Conservation (phyloP, 1,140 invertebrate species). For the Ceratina calcarata region DNA sequence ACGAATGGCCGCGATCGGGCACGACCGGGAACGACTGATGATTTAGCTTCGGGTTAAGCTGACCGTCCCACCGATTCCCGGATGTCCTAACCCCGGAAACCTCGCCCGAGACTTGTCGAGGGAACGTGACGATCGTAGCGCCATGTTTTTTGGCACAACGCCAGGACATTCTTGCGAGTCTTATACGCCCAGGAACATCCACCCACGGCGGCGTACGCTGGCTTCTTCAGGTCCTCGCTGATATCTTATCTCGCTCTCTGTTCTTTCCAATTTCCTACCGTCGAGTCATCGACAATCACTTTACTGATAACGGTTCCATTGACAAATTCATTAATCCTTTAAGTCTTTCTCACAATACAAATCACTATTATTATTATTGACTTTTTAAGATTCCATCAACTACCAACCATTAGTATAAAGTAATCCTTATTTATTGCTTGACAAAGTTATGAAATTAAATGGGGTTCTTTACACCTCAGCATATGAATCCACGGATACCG, state of each 20-base stretch:
- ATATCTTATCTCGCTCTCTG: background rate
- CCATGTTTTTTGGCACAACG: slow-evolving; percentile 49
- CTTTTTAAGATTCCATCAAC: no score
- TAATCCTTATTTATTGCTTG: no score
- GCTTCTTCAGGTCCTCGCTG: slow-evolving; percentile 15
- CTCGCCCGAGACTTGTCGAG: slow-evolving; percentile 17
- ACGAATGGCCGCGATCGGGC: slow-evolving; percentile 11
- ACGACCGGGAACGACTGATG: slow-evolving; percentile 15
- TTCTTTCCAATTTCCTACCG: background rate
- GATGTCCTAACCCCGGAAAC: slow-evolving; percentile 35
- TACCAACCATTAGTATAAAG: no score
- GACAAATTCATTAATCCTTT: no score
- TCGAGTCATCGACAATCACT: background rate
- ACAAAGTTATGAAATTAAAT: no score
- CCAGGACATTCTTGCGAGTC: slow-evolving; percentile 52
- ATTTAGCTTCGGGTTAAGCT: slow-evolving; percentile 34
- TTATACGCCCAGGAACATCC: slow-evolving; percentile 43
- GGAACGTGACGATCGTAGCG: slow-evolving; percentile 50
- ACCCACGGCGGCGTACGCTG: slow-evolving; percentile 16
- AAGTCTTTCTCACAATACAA: no score
- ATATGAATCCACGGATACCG: no score
- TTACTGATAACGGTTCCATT: no score
- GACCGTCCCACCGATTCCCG: slow-evolving; percentile 39
- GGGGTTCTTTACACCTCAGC: no score
- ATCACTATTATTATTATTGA: no score